Conservation (phyloP, 2,797 vertebrate genomes). For the Crocodylus rhombifer region DNA sequence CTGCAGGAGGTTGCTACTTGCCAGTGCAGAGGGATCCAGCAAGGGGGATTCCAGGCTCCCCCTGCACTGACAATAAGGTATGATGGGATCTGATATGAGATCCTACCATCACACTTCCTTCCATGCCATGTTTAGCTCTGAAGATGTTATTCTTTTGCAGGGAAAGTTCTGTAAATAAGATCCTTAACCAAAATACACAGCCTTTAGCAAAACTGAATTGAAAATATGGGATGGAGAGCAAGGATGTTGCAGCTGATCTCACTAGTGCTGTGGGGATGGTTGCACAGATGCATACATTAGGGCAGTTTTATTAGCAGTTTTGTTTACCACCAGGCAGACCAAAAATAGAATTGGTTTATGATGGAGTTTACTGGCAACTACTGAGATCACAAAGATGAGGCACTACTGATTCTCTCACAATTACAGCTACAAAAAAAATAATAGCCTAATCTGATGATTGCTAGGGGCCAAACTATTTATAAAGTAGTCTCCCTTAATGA, state of each 20-base stretch:
- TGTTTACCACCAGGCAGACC: background rate
- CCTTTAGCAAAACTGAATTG: background rate
- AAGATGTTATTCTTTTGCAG: background rate
- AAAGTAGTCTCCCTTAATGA: background rate
- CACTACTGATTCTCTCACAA: background rate
- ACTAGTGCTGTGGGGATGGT: background rate
- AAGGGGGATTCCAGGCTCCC: too few species aligned
- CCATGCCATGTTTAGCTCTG: background rate
- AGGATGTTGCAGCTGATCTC: background rate
- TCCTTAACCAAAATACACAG: fast-evolving
- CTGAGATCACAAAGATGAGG: background rate
- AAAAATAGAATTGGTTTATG: background rate
- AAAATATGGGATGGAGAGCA: background rate
- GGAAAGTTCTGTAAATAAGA: background rate
- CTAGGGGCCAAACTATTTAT: background rate
- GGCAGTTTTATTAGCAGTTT: background rate
- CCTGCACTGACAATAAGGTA: too few species aligned
- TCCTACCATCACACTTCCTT: background rate
- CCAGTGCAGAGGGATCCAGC: too few species aligned
- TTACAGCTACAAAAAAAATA: fast-evolving
- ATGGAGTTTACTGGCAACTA: background rate
- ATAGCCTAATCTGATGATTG: background rate
- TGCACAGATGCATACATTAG: background rate
- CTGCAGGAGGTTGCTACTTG: too few species aligned
- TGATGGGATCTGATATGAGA: too few species aligned